Evolutionary conservation across 2,113 vertebrate species (phyloP).

Genomic region (Coracopsis vasa): DNA sequence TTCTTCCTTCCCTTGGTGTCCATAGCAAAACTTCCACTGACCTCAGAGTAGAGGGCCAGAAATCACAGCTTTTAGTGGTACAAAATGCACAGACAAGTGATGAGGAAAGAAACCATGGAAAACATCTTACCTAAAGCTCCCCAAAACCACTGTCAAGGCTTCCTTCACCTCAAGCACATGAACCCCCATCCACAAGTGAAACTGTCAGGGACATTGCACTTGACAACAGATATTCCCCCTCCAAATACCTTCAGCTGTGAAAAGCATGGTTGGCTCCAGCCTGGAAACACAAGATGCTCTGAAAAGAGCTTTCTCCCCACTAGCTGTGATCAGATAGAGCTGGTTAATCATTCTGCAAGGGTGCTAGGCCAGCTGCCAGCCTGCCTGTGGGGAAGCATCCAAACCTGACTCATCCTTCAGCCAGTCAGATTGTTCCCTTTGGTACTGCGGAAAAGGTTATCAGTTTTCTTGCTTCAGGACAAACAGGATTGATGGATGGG

Average conservation of each 20-base stretch:
- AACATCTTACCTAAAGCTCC: neutral
- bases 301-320: neutral
- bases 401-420: neutral
- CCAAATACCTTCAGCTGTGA: neutral
- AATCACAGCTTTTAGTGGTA: fast-evolving
- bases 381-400: neutral
- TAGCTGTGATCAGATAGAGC: neutral
- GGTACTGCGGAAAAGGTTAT: slow-evolving; percentile 1
- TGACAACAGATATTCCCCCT: neutral
- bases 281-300: neutral
- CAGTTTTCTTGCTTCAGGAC: neutral
- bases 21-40: neutral
- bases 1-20: neutral
- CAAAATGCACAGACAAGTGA: neutral
- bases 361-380: neutral
- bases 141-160: neutral
- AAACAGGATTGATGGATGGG: neutral
- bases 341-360: neutral
- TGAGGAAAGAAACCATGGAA: neutral
- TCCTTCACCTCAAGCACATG: neutral
- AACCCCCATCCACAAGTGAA: neutral
- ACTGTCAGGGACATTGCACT: neutral
- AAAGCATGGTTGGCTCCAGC: neutral
- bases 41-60: neutral
- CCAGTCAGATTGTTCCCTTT: neutral